phyloP scores from a whole-genome alignment of 2,113 vertebrate species.

The Cinclus mexicanus region DNA sequence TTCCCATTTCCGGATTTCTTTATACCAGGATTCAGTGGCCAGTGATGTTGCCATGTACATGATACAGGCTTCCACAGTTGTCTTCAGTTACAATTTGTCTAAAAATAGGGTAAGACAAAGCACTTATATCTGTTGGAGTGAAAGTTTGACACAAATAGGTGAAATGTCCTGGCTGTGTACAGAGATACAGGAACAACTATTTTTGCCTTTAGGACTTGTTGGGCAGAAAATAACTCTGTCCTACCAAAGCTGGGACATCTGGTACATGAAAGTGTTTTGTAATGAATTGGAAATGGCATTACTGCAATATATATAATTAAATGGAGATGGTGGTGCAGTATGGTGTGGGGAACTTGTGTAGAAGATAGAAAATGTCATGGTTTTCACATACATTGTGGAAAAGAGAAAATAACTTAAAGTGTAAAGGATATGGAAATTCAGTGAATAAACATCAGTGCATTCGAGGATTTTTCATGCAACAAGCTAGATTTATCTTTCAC shows the following conservation, averaged over 20 bases:
- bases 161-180: background rate
- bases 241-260: conserved; percentile 52
- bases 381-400: conserved; percentile 62
- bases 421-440: conserved; percentile 64
- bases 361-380: conserved; percentile 57
- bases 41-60: background rate
- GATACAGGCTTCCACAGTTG: background rate
- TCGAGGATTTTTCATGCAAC: conserved; percentile 63
- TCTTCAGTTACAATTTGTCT: background rate
- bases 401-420: conserved; percentile 67
- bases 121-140: background rate
- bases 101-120: background rate
- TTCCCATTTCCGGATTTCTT: background rate
- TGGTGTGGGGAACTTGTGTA: conserved; percentile 54
- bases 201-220: conserved; percentile 21
- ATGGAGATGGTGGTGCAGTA: conserved; percentile 52
- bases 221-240: conserved; percentile 46
- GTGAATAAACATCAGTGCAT: conserved; percentile 61
- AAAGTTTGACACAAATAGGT: background rate
- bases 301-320: conserved; percentile 48
- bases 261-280: conserved; percentile 42
- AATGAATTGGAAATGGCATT: conserved; percentile 61
- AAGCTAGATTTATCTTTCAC: conserved; percentile 53
- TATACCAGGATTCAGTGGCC: background rate
- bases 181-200: background rate